Evolutionary conservation across 2,113 vertebrate genomes (phyloP).

Genomic region (Uria lomvia): DNA sequence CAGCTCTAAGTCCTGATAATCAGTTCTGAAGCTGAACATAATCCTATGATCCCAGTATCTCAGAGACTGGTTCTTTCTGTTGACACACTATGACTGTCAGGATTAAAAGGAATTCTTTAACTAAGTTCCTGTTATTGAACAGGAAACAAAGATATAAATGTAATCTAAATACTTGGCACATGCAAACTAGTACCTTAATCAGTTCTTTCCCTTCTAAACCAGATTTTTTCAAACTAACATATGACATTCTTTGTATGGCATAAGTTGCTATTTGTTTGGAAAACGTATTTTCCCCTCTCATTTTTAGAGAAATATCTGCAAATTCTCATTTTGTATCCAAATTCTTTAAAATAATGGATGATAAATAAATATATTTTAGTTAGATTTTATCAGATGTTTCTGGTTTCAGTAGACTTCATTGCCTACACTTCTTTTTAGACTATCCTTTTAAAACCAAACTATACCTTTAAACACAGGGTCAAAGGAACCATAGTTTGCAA

Average conservation of each 20-base stretch:
- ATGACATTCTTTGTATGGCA: neutral
- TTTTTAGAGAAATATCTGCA: neutral
- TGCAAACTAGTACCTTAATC: neutral
- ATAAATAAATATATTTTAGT: neutral
- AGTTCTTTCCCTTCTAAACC: neutral
- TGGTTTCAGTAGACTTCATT: neutral
- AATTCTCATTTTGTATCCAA: neutral
- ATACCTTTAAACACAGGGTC: neutral
- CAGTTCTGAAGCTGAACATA: neutral
- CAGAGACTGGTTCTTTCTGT: neutral
- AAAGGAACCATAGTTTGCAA: neutral
- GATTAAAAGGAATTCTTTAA: neutral
- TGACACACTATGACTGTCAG: neutral
- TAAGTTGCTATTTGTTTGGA: neutral
- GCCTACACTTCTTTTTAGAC: neutral
- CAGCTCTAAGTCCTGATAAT: neutral
- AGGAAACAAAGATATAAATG: neutral
- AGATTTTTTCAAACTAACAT: neutral
- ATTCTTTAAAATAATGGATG: neutral
- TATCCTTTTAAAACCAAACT: neutral
- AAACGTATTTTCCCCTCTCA: neutral
- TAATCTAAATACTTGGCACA: neutral
- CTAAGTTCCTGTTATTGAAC: neutral
- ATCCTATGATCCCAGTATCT: neutral
- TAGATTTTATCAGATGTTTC: neutral